Conservation (phyloP, 2,888 invertebrate genomes). For the Acrobasis consociella region DNA sequence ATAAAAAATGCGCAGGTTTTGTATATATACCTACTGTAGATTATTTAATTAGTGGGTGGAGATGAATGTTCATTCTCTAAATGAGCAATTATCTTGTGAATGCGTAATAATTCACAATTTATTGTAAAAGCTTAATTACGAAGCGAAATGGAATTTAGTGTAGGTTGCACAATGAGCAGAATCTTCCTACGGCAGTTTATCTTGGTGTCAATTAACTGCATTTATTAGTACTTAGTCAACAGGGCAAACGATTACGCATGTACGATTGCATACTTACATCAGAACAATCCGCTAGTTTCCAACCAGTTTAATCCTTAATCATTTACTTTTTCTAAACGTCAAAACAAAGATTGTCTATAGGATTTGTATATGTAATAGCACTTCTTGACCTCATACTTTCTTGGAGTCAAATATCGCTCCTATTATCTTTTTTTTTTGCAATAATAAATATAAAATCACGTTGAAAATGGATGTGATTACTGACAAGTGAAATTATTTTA, state of each 20-base stretch:
- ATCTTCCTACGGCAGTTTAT: conserved; percentile 15
- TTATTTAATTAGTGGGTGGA: background rate
- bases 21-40: background rate
- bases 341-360: too few relatives aligned
- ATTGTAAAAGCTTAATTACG: conserved; percentile 14
- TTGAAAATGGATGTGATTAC: too few relatives aligned
- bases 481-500: too few relatives aligned
- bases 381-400: too few relatives aligned
- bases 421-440: too few relatives aligned
- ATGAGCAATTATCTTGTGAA: background rate
- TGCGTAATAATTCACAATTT: conserved; percentile 5
- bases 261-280: background rate
- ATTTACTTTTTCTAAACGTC: too few relatives aligned
- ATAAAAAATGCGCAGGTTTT: too few relatives aligned
- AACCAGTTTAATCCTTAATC: too few relatives aligned
- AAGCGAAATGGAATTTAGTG: conserved; percentile 10
- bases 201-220: conserved; percentile 5
- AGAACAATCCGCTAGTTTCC: too few relatives aligned
- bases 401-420: too few relatives aligned
- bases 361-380: too few relatives aligned
- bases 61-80: background rate
- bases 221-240: background rate
- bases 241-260: background rate
- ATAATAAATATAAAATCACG: too few relatives aligned
- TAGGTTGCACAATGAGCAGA: conserved; percentile 18